phyloP scores from a whole-genome alignment of 1,140 invertebrate species.

The Pogonomyrmex barbatus region DNA sequence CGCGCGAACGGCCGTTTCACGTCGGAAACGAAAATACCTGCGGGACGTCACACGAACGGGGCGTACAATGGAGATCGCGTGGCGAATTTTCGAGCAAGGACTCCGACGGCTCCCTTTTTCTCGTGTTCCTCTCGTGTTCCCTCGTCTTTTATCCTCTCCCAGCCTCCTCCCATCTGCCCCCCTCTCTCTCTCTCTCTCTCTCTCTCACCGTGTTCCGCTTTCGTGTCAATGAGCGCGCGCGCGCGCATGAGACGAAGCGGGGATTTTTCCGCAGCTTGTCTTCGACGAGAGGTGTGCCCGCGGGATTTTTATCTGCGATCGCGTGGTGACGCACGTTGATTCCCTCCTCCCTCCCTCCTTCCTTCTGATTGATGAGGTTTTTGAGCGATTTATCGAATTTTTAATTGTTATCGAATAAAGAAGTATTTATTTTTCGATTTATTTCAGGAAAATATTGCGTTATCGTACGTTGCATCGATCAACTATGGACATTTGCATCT shows the following conservation, averaged over 20 bases:
- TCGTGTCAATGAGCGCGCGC: conserved; percentile 24
- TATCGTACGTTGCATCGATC: too few relatives aligned
- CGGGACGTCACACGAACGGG: conserved; percentile 35
- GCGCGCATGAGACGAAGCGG: neutral
- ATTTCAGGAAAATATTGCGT: neutral
- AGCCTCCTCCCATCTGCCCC: neutral
- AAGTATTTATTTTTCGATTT: neutral
- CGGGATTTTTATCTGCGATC: conserved; percentile 30
- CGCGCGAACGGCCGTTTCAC: conserved; percentile 18
- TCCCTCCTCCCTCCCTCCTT: neutral
- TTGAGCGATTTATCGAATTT: conserved; percentile 7
- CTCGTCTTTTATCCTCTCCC: neutral
- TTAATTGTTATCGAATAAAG: neutral
- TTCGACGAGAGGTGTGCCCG: neutral
- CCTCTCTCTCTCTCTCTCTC: neutral
- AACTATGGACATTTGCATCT: too few relatives aligned
- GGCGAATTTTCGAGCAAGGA: conserved; percentile 23
- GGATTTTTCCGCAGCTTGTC: neutral
- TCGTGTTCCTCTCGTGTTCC: too few relatives aligned
- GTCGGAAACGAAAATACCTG: conserved; percentile 62
- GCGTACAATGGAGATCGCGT: conserved; percentile 19
- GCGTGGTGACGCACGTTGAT: neutral
- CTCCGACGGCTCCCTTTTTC: neutral
- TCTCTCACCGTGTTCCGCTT: neutral
- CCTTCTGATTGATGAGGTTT: neutral